These are phyloP conservation scores for Nibea coibor DNA, from an alignment of 2,113 vertebrate species.

Conservation along the genomic window DNA sequence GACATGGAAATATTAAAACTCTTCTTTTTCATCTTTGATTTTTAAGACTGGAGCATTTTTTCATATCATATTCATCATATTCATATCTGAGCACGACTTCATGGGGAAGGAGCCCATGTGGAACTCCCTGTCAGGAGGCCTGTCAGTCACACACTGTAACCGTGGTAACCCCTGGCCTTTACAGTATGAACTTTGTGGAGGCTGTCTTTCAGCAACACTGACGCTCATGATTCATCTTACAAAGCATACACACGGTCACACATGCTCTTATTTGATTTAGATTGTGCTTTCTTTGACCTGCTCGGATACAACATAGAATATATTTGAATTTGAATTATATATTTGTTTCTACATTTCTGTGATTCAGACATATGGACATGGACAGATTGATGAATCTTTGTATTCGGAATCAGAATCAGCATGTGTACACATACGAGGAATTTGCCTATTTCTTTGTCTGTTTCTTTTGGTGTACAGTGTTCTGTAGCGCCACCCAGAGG, in stretches of 20 bases:
- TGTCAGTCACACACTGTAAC: constrained; percentile 38
- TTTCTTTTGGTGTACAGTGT: too few relatives aligned
- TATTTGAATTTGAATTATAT: too few relatives aligned
- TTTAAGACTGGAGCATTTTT: background rate
- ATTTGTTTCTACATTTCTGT: too few relatives aligned
- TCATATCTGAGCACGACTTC: background rate
- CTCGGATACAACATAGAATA: too few relatives aligned
- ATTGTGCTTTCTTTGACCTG: background rate
- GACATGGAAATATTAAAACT: background rate
- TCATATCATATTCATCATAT: too few relatives aligned
- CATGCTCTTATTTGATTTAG: background rate
- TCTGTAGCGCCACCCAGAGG: too few relatives aligned
- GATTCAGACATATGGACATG: too few relatives aligned
- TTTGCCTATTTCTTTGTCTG: too few relatives aligned
- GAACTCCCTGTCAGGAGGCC: constrained; percentile 37
- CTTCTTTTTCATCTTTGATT: background rate
- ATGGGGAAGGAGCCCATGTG: constrained; percentile 12
- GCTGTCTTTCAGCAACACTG: background rate
- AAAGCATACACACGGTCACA: background rate
- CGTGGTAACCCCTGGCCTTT: constrained; percentile 28
- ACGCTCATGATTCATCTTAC: background rate
- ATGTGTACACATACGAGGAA: too few relatives aligned
- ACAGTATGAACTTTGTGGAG: background rate
- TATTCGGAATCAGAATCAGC: too few relatives aligned
- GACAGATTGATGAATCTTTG: too few relatives aligned